These are phyloP conservation scores for Chydorus sphaericus DNA, from an alignment of 2,888 invertebrate genomes.

Conservation along the genomic window DNA sequence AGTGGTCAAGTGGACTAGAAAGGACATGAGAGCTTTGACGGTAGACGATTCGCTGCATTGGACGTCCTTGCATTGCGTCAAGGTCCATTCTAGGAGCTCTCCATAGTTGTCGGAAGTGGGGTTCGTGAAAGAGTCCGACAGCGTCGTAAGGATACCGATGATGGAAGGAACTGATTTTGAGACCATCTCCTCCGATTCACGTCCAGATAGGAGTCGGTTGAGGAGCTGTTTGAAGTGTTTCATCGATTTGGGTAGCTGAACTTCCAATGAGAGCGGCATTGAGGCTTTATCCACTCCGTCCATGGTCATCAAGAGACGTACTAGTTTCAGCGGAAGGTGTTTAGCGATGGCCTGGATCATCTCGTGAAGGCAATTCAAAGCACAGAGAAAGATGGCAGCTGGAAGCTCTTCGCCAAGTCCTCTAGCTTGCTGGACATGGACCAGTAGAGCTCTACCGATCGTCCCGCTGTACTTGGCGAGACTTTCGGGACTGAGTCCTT, in stretches of 20 bases:
- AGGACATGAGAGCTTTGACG: not conserved
- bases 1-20: not conserved
- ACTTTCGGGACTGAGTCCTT: conserved; percentile 1
- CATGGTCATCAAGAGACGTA: not conserved
- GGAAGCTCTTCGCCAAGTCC: not conserved
- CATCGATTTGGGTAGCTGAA: not conserved
- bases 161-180: not conserved
- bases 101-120: not conserved
- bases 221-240: conserved; percentile 3
- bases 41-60: not conserved
- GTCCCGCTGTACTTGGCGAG: not conserved
- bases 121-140: conserved; percentile 1
- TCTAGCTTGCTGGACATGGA: not conserved
- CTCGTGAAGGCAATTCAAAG: conserved; percentile 4
- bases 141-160: not conserved
- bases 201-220: not conserved
- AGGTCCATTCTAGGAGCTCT: conserved; percentile 1
- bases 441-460: not conserved
- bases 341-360: not conserved
- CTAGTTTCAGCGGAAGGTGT: not conserved
- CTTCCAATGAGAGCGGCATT: not conserved
- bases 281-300: not conserved
- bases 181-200: not conserved
- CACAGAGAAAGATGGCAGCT: not conserved
- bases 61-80: not conserved